Conservation (phyloP, 2,888 invertebrate genomes). For the Metalampra italica region DNA sequence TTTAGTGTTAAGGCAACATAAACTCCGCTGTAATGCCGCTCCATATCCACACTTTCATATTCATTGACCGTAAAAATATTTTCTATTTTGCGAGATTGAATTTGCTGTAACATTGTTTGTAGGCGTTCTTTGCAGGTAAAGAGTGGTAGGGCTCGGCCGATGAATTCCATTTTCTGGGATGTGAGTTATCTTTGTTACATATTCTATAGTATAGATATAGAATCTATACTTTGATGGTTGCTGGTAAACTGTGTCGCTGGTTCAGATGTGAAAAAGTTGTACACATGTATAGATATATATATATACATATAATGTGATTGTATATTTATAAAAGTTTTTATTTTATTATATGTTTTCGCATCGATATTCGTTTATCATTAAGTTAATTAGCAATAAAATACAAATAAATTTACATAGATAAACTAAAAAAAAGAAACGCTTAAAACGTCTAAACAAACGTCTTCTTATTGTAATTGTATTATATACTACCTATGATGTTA, state of each 20-base stretch:
- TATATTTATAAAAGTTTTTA: background rate
- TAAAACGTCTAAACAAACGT: too few species aligned
- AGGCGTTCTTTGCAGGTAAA: conserved; percentile 55
- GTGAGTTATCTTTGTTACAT: conserved; percentile 25
- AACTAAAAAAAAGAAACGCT: too few species aligned
- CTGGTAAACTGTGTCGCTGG: conserved; percentile 17
- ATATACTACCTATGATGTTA: too few species aligned
- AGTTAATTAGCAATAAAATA: too few species aligned
- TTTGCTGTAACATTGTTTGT: conserved; percentile 68
- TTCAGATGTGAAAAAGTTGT: background rate
- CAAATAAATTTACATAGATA: too few species aligned
- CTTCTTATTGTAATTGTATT: too few species aligned
- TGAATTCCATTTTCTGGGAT: background rate
- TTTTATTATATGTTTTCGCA: background rate
- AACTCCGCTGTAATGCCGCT: conserved; percentile 32
- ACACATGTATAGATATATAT: too few species aligned
- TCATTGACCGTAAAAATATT: conserved; percentile 74
- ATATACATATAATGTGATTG: background rate
- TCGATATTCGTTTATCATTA: too few species aligned
- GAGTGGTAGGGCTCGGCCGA: conserved; percentile 13
- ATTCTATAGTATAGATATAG: conserved; percentile 2
- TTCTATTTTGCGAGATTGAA: conserved; percentile 74
- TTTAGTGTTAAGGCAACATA: conserved; percentile 39
- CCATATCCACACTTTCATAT: conserved; percentile 64
- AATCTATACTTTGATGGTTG: conserved; percentile 25